Evolutionary conservation across 2,888 invertebrate genomes (phyloP).

Genomic region (Myopa testacea): DNA sequence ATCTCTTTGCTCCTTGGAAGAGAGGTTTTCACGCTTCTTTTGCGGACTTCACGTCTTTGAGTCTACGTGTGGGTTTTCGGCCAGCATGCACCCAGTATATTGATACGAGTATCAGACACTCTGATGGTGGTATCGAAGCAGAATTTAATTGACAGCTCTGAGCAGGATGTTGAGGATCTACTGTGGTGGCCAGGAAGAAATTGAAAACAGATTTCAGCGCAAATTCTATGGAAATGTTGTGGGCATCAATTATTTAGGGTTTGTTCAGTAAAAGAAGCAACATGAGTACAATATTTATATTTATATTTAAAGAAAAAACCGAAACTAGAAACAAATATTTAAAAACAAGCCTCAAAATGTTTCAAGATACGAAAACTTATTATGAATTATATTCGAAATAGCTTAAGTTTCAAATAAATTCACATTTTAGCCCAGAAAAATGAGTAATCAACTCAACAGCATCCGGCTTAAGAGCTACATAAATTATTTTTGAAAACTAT

Average conservation of each 20-base stretch:
- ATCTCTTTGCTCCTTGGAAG: constrained; percentile 5
- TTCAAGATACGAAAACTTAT: too few relatives aligned
- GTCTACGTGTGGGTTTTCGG: constrained; percentile 4
- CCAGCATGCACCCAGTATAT: not conserved
- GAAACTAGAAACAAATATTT: too few relatives aligned
- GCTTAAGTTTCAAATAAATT: too few relatives aligned
- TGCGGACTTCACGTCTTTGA: not conserved
- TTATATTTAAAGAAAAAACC: too few relatives aligned
- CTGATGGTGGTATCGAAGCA: not conserved
- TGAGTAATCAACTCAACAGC: not conserved
- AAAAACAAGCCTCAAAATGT: too few relatives aligned
- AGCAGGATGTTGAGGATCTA: not conserved
- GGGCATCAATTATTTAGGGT: not conserved
- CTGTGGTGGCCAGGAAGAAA: not conserved
- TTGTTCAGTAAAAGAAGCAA: not conserved
- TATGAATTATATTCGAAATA: too few relatives aligned
- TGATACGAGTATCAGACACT: too few relatives aligned
- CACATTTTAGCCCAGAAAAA: not conserved
- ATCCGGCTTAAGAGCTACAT: constrained; percentile 21
- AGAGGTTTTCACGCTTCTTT: not conserved
- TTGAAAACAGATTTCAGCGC: too few relatives aligned
- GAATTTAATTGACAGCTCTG: constrained; percentile 30
- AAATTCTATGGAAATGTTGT: not conserved
- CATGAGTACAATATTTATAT: not conserved
- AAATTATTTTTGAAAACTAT: not conserved